These are phyloP conservation scores for Cloeon dipterum DNA, from an alignment of 2,888 invertebrate genomes.

Conservation along the genomic window DNA sequence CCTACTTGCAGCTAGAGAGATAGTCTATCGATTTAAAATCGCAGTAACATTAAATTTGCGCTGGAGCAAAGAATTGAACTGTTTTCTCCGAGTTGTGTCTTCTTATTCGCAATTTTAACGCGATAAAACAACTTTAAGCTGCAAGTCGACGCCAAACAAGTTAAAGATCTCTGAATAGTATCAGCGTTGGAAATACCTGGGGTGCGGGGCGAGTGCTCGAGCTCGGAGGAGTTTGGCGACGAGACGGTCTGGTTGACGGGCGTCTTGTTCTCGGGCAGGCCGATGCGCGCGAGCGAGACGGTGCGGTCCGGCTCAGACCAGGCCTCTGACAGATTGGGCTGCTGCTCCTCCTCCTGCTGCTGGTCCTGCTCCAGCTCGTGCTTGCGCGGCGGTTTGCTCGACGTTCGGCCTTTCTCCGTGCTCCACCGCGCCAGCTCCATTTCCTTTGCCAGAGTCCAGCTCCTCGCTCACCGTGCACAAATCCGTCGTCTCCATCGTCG, in stretches of 20 bases:
- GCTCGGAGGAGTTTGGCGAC: neutral
- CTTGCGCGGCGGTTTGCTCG: neutral
- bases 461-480: neutral
- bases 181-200: too few relatives aligned
- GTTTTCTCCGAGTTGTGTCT: too few relatives aligned
- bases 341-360: slow-evolving; percentile 1
- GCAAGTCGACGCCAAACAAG: too few relatives aligned
- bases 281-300: slow-evolving; percentile 59
- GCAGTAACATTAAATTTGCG: too few relatives aligned
- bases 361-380: neutral
- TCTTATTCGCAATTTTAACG: too few relatives aligned
- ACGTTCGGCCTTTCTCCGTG: too few relatives aligned
- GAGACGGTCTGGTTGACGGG: neutral
- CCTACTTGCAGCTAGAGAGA: too few relatives aligned
- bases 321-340: slow-evolving; percentile 47
- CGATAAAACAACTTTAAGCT: too few relatives aligned
- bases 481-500: too few relatives aligned
- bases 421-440: neutral
- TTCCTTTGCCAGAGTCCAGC: neutral
- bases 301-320: slow-evolving; percentile 73
- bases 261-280: slow-evolving; percentile 16
- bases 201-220: neutral
- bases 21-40: too few relatives aligned
- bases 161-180: too few relatives aligned
- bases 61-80: too few relatives aligned